These are phyloP conservation scores for Anneissia japonica DNA, from an alignment of 35 echinoderm and acorn worm genomes.

Conservation along the genomic window DNA sequence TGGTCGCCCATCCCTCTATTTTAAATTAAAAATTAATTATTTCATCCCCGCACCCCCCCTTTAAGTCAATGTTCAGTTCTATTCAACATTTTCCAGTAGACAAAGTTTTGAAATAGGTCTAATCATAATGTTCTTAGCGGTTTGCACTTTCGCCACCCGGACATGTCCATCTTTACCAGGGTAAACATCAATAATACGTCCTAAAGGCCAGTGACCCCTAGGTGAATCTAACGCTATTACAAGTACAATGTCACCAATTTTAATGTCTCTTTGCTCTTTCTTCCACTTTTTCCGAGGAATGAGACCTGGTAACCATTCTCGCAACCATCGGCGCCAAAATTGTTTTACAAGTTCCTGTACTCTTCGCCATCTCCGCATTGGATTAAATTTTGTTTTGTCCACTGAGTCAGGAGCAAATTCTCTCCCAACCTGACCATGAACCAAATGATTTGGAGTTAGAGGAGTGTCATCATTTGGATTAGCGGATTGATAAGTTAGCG, in stretches of 20 bases:
- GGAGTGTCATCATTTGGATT: conserved; percentile 15
- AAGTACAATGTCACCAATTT: conserved; percentile 14
- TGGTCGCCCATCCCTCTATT: too few species aligned
- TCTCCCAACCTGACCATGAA: conserved; percentile 14
- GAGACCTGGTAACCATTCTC: conserved; percentile 25
- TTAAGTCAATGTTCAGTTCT: too few species aligned
- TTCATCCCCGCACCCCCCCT: too few species aligned
- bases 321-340: conserved; percentile 22
- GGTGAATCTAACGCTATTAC: conserved; percentile 4
- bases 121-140: not conserved
- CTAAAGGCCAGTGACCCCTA: conserved; percentile 18
- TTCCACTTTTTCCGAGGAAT: conserved; percentile 21
- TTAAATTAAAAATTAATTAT: too few species aligned
- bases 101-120: conserved; percentile 33
- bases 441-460: conserved; percentile 28
- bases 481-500: conserved; percentile 28
- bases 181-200: conserved; percentile 5
- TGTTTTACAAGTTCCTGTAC: conserved; percentile 27
- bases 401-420: too few species aligned
- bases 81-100: not conserved
- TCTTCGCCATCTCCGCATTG: conserved; percentile 2
- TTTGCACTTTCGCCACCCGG: conserved; percentile 5
- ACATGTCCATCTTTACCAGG: conserved; percentile 20
- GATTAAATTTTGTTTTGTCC: not conserved
- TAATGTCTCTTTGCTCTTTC: conserved; percentile 1